phyloP scores from a whole-genome alignment of 2,113 vertebrate genomes.

The Ctenomys sociabilis region DNA sequence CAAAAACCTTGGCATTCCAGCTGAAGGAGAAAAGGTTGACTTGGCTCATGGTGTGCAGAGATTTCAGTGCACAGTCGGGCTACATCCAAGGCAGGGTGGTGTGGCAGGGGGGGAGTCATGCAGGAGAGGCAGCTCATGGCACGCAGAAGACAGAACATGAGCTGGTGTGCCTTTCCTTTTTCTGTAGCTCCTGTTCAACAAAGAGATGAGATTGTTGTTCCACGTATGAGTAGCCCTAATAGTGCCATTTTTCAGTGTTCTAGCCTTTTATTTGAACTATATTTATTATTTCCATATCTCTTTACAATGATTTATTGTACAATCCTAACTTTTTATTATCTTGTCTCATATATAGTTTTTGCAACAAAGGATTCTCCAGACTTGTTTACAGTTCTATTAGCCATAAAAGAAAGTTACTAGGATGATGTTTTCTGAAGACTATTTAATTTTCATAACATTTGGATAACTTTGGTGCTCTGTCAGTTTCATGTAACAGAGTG shows the following conservation, averaged over 20 bases:
- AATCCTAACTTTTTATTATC: conserved; percentile 82
- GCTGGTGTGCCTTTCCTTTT: neutral
- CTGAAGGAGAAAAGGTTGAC: neutral
- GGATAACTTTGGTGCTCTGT: conserved; percentile 50
- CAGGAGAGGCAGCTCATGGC: neutral
- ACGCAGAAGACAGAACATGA: neutral
- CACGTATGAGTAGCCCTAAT: conserved; percentile 59
- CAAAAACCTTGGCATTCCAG: neutral
- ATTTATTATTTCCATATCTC: conserved; percentile 81
- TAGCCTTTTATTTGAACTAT: conserved; percentile 71
- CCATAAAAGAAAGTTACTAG: conserved; percentile 80
- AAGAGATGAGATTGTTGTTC: conserved; percentile 57
- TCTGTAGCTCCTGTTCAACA: neutral
- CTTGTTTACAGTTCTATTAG: conserved; percentile 75
- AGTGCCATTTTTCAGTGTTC: conserved; percentile 62
- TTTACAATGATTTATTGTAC: conserved; percentile 80
- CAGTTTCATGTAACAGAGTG: neutral
- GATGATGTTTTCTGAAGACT: conserved; percentile 76
- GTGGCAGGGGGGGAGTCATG: neutral
- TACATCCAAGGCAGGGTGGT: neutral
- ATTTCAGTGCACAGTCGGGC: neutral
- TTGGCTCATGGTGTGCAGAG: neutral
- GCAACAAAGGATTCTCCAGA: conserved; percentile 75
- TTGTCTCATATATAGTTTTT: conserved; percentile 76
- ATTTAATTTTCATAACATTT: conserved; percentile 77